Percentiles rank a stretch among this genome's conserved stretches.
These are phyloP conservation scores for Drosophila sulfurigaster DNA, from an alignment of 1,140 invertebrate species.

Conservation along the genomic window DNA sequence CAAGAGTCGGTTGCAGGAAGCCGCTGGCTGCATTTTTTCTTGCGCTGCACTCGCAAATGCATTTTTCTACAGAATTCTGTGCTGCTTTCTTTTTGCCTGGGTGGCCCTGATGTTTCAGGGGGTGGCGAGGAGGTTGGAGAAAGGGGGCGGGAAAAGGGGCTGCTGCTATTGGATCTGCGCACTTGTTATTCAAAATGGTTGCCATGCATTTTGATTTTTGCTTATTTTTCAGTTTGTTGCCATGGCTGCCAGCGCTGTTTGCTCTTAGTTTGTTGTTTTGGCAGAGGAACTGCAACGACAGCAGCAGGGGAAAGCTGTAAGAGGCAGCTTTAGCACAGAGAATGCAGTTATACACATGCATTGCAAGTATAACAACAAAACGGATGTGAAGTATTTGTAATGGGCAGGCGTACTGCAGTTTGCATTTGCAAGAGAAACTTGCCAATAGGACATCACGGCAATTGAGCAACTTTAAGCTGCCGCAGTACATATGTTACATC, in stretches of 20 bases:
- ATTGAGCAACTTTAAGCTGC: constrained; percentile 1
- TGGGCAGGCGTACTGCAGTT: constrained; percentile 12
- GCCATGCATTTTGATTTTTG: constrained; percentile 78
- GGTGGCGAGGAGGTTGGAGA: constrained; percentile 6
- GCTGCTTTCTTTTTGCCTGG: constrained; percentile 55
- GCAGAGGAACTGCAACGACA: constrained; percentile 56
- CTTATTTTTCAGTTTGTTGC: constrained; percentile 70
- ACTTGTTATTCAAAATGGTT: constrained; percentile 83
- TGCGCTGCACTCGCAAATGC: constrained; percentile 77
- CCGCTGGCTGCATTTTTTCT: constrained; percentile 70
- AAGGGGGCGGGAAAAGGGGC: too few relatives aligned
- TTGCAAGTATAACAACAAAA: constrained; percentile 22
- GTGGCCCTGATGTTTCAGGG: background rate
- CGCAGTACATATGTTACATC: background rate
- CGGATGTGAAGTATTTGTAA: constrained; percentile 33
- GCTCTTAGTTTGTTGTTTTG: constrained; percentile 67
- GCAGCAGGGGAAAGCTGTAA: background rate
- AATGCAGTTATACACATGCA: constrained; percentile 49
- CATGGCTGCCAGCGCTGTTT: constrained; percentile 67
- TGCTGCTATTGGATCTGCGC: constrained; percentile 46
- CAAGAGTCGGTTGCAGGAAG: constrained; percentile 39
- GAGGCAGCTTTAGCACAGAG: constrained; percentile 16
- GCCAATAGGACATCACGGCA: background rate
- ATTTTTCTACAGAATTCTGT: constrained; percentile 61
- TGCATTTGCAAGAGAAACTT: background rate